Conservation (phyloP, 2,888 invertebrate genomes). For the Chrysomela aeneicollis region DNA sequence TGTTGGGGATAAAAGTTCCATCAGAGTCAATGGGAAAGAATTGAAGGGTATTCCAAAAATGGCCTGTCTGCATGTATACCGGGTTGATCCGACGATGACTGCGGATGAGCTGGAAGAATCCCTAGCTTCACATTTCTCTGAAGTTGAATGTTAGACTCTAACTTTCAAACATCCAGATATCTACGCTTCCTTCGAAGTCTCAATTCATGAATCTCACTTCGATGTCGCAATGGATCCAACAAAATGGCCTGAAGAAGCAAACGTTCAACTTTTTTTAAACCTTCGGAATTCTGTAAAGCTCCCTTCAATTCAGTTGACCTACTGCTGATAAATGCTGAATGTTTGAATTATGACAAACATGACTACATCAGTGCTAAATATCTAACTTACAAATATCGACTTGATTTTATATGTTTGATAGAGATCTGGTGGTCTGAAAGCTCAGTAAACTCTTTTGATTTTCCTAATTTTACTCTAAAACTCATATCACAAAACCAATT, state of each 20-base stretch:
- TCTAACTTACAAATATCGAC: neutral
- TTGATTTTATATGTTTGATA: conserved; percentile 14
- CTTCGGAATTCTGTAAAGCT: neutral
- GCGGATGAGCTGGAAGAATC: conserved; percentile 8
- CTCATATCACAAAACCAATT: conserved; percentile 13
- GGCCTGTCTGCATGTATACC: neutral
- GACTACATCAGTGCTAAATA: conserved; percentile 13
- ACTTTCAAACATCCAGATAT: conserved; percentile 15
- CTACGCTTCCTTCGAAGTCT: conserved; percentile 10
- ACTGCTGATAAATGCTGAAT: neutral
- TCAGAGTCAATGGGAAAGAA: conserved; percentile 12
- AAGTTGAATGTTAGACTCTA: conserved; percentile 4
- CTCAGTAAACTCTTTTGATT: conserved; percentile 11
- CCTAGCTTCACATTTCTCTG: conserved; percentile 2
- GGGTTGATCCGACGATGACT: conserved; percentile 2
- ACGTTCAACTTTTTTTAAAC: conserved; percentile 18
- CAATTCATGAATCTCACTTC: conserved; percentile 8
- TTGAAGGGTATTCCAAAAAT: neutral
- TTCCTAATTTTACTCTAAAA: conserved; percentile 9
- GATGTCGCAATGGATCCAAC: conserved; percentile 14
- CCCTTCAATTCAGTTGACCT: neutral
- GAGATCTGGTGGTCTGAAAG: conserved; percentile 15
- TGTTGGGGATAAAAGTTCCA: neutral
- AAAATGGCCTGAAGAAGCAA: conserved; percentile 14
- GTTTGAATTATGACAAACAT: conserved; percentile 15